These are phyloP conservation scores for Drosophila ustulata DNA, from an alignment of 2,888 invertebrate species.

Conservation along the genomic window DNA sequence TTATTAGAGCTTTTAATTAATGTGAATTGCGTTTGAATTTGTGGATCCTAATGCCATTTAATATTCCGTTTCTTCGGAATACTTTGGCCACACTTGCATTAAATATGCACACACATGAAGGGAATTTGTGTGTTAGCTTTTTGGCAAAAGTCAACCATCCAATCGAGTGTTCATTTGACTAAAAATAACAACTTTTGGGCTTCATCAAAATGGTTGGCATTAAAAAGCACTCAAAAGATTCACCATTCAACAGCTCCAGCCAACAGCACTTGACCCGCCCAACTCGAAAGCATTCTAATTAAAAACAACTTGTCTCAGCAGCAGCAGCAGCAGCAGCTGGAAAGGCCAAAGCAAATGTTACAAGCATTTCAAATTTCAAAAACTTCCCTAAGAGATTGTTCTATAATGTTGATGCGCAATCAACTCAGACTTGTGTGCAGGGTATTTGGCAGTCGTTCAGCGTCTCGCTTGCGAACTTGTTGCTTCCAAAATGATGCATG, in stretches of 20 bases:
- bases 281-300: constrained; percentile 14
- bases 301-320: constrained; percentile 16
- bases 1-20: background rate
- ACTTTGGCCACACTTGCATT: background rate
- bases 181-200: background rate
- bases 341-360: background rate
- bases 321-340: background rate
- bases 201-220: constrained; percentile 14
- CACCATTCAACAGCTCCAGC: background rate
- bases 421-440: background rate
- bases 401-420: no score
- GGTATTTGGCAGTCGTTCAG: constrained; percentile 3
- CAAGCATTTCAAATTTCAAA: background rate
- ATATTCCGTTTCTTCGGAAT: background rate
- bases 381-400: no score
- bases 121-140: background rate
- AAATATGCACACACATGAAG: background rate
- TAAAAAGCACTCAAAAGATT: constrained; percentile 8
- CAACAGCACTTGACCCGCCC: background rate
- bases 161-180: background rate
- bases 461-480: background rate
- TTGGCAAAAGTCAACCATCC: background rate
- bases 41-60: background rate
- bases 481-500: background rate
- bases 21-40: background rate